Conservation (phyloP, 2,797 vertebrate species). For the Poecilia velifera region DNA sequence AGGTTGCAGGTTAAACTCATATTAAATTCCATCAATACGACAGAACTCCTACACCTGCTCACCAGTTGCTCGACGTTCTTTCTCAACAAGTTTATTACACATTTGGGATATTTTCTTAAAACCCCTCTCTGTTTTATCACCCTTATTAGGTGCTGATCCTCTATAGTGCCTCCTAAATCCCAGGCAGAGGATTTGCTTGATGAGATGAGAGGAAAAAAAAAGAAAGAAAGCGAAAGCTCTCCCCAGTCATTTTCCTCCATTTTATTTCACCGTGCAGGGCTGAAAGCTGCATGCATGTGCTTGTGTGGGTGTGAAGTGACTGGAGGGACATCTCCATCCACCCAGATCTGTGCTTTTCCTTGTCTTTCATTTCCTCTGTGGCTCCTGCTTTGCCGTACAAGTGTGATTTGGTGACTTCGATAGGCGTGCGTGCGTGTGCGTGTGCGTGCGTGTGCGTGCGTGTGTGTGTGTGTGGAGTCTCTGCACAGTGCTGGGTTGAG, state of each 20-base stretch:
- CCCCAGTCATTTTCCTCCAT: constrained; percentile 40
- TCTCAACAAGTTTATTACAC: background rate
- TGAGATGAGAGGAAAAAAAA: constrained; percentile 28
- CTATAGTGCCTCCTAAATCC: constrained; percentile 16
- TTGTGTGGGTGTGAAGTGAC: constrained; percentile 52
- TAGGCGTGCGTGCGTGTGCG: background rate
- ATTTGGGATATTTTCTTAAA: constrained; percentile 1
- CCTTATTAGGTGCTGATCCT: constrained; percentile 13
- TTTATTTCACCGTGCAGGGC: constrained; percentile 41
- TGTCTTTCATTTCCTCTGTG: constrained; percentile 75
- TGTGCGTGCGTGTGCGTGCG: background rate
- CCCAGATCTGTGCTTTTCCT: constrained; percentile 54
- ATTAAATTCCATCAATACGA: constrained; percentile 14
- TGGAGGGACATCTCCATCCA: constrained; percentile 63
- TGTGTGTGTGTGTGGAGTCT: constrained; percentile 22
- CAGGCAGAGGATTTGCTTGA: constrained; percentile 20
- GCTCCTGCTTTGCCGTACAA: constrained; percentile 37
- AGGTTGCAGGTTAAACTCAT: constrained; percentile 17
- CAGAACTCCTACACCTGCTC: background rate
- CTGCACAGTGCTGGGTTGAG: constrained; percentile 51
- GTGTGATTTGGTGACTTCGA: constrained; percentile 42
- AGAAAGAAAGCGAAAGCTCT: constrained; percentile 39
- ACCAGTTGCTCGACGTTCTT: background rate
- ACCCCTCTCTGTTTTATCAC: constrained; percentile 19
- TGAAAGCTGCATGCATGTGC: constrained; percentile 11